Conservation (phyloP, 2,113 vertebrate species). For the Osmerus mordax region DNA sequence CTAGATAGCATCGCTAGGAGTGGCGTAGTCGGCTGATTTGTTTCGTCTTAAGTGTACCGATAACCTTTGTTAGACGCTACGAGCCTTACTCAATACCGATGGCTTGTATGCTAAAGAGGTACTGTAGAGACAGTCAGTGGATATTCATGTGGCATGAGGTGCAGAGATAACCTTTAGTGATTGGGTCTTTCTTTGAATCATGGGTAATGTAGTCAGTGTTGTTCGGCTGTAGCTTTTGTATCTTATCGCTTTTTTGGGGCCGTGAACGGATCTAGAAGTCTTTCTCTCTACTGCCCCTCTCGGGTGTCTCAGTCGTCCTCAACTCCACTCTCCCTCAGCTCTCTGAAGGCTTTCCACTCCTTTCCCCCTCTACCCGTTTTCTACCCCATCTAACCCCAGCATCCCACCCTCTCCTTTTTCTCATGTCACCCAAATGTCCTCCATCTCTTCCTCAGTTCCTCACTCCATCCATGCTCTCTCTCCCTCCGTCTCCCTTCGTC, state of each 20-base stretch:
- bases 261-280: too few species aligned
- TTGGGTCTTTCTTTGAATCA: neutral
- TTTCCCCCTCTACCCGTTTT: neutral
- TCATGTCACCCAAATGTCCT: neutral
- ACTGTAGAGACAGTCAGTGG: neutral
- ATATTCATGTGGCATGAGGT: slow-evolving; percentile 3
- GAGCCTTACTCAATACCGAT: neutral
- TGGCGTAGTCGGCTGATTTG: slow-evolving; percentile 23
- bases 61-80: slow-evolving; percentile 23
- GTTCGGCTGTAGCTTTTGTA: neutral
- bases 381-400: neutral
- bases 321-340: neutral
- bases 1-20: slow-evolving; percentile 31
- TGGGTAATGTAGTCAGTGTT: neutral
- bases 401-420: neutral
- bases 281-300: neutral
- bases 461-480: neutral
- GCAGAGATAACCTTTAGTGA: slow-evolving; percentile 2
- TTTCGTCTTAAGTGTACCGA: slow-evolving; percentile 35
- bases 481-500: neutral
- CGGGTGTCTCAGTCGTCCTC: neutral
- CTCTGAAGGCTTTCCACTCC: neutral
- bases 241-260: neutral
- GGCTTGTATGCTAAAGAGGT: slow-evolving; percentile 11
- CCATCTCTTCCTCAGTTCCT: neutral